These are phyloP conservation scores for Burhinus oedicnemus DNA, from an alignment of 2,113 vertebrate genomes.

Conservation along the genomic window DNA sequence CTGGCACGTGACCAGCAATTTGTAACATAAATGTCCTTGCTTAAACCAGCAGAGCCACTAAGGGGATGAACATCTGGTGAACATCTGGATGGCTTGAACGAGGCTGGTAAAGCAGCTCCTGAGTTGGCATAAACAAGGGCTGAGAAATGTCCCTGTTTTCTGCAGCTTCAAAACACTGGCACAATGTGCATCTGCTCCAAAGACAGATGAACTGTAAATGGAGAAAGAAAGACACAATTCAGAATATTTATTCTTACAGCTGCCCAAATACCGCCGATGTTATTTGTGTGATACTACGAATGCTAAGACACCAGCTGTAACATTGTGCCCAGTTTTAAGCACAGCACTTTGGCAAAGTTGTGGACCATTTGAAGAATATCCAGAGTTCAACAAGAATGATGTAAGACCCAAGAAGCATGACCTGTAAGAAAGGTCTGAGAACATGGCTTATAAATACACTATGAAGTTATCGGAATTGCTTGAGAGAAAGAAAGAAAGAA, in stretches of 20 bases:
- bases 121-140: background rate
- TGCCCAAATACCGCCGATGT: background rate
- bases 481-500: background rate
- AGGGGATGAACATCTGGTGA: background rate
- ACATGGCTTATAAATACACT: background rate
- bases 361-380: background rate
- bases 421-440: background rate
- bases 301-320: background rate
- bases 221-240: background rate
- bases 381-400: background rate
- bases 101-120: background rate
- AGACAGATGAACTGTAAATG: background rate
- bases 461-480: background rate
- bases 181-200: background rate
- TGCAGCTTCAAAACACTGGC: background rate
- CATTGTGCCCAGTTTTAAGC: background rate
- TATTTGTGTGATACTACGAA: background rate
- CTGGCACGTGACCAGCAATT: background rate
- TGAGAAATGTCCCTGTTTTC: background rate
- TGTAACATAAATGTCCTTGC: background rate
- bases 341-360: background rate
- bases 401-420: background rate
- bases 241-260: background rate
- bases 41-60: background rate
- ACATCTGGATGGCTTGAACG: background rate